These are phyloP conservation scores for Plectropomus leopardus DNA, from an alignment of 2,113 vertebrate genomes.

Conservation along the genomic window DNA sequence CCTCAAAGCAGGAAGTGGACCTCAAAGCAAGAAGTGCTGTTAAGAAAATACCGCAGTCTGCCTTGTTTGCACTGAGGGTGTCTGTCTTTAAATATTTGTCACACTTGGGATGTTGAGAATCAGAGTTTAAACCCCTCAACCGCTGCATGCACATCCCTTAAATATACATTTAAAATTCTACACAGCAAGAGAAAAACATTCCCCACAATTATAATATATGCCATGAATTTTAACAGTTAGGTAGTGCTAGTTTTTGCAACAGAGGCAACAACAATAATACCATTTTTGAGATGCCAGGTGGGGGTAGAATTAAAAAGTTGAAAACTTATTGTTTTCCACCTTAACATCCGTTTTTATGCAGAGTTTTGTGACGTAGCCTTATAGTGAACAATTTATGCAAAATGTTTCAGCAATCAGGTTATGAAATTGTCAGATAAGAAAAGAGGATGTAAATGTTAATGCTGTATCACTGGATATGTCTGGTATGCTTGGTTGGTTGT, in stretches of 20 bases:
- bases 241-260: too few relatives aligned
- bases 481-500: not conserved
- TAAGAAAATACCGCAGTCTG: not conserved
- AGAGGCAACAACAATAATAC: too few relatives aligned
- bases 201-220: too few relatives aligned
- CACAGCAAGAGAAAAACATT: too few relatives aligned
- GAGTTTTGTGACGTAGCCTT: not conserved
- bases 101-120: not conserved
- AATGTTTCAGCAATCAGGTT: not conserved
- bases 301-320: too few relatives aligned
- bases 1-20: constrained; percentile 61
- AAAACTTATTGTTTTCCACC: too few relatives aligned
- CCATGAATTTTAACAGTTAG: too few relatives aligned
- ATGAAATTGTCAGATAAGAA: not conserved
- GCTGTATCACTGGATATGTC: not conserved
- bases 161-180: too few relatives aligned
- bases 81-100: not conserved
- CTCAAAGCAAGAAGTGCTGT: constrained; percentile 31
- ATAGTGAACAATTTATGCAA: not conserved
- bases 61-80: not conserved
- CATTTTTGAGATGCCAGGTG: too few relatives aligned
- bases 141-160: not conserved
- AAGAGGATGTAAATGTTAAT: not conserved
- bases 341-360: too few relatives aligned
- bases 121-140: not conserved